A percentile compares a stretch with the other conserved stretches of the same genome.
phyloP scores from a whole-genome alignment of 2,113 vertebrate genomes.

The Oxyruncus cristatus region DNA sequence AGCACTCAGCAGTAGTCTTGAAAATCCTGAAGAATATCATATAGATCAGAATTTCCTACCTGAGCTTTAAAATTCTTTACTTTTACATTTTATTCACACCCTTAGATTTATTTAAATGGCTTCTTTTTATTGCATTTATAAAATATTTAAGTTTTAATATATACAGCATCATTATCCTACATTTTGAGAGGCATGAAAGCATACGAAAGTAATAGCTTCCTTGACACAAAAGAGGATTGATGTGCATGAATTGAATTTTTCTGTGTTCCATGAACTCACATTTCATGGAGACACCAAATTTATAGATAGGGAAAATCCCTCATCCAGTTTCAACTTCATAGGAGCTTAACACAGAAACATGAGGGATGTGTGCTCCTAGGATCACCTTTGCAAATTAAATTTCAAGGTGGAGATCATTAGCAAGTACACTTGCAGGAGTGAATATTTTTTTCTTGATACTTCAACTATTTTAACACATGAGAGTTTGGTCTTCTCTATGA shows the following conservation, averaged over 20 bases:
- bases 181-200: background rate
- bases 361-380: background rate
- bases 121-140: background rate
- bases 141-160: constrained; percentile 39
- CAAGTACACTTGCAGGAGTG: background rate
- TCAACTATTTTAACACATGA: background rate
- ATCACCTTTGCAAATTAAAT: constrained; percentile 6
- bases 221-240: background rate
- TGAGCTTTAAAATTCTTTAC: background rate
- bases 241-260: background rate
- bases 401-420: background rate
- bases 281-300: constrained; percentile 3
- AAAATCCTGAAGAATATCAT: background rate
- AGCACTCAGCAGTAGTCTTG: background rate
- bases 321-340: background rate
- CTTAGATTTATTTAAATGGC: background rate
- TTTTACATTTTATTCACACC: background rate
- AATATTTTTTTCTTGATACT: background rate
- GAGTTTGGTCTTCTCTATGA: background rate
- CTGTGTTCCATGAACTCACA: constrained; percentile 5
- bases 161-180: constrained; percentile 6
- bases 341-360: background rate
- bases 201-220: background rate
- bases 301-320: constrained; percentile 8
- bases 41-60: background rate